These are phyloP conservation scores for Arenaria interpres DNA, from an alignment of 2,113 vertebrate genomes.

Conservation along the genomic window DNA sequence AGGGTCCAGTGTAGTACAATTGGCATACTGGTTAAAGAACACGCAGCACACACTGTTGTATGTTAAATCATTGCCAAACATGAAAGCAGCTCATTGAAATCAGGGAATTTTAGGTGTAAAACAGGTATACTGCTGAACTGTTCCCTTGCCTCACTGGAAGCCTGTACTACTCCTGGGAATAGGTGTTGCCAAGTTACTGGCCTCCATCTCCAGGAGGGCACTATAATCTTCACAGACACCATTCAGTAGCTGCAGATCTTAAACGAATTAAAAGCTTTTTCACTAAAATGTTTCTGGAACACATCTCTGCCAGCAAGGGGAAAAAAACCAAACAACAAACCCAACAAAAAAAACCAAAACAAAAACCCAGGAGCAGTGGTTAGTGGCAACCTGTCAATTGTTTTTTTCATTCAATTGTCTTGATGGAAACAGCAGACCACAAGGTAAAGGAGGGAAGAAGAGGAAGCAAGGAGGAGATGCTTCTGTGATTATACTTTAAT, in stretches of 20 bases:
- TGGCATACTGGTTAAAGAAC: background rate
- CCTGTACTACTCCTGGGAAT: slow-evolving; percentile 36
- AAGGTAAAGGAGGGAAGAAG: background rate
- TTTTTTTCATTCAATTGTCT: background rate
- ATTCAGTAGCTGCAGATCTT: slow-evolving; percentile 23
- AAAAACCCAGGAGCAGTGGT: background rate
- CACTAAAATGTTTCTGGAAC: slow-evolving; percentile 54
- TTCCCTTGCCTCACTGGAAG: slow-evolving; percentile 1
- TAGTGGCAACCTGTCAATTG: background rate
- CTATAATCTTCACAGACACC: slow-evolving; percentile 44
- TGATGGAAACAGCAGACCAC: background rate
- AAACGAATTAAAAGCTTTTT: slow-evolving; percentile 65
- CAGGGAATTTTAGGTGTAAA: background rate
- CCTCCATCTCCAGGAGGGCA: slow-evolving; percentile 49
- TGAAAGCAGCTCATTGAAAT: background rate
- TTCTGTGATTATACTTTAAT: background rate
- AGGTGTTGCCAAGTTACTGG: slow-evolving; percentile 62
- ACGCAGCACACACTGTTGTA: background rate
- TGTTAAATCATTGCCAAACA: background rate
- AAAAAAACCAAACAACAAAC: background rate
- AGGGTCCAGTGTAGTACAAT: background rate
- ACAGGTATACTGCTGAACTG: background rate
- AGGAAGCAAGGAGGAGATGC: background rate
- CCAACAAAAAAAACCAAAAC: background rate
- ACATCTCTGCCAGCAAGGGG: background rate